These are phyloP conservation scores for Cebus imitator DNA, from an alignment of 2,113 vertebrate genomes.

Conservation along the genomic window DNA sequence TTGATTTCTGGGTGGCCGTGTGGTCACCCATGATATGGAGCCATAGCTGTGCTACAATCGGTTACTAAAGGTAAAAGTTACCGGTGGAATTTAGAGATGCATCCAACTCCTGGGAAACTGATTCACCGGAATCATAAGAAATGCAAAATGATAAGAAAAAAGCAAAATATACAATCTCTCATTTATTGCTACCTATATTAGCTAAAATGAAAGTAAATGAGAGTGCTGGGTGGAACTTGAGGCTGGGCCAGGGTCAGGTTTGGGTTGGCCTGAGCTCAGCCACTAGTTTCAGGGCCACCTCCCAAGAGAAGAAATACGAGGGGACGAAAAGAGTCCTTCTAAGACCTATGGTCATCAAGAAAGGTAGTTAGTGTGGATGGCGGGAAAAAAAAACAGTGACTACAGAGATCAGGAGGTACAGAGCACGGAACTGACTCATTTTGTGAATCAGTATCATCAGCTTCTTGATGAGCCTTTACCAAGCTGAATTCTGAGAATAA, in stretches of 20 bases:
- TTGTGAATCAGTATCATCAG: not conserved
- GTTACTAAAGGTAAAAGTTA: not conserved
- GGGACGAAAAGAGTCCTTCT: not conserved
- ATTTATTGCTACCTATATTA: not conserved
- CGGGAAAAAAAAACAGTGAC: not conserved
- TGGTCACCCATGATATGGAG: not conserved
- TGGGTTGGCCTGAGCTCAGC: not conserved
- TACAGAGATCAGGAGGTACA: not conserved
- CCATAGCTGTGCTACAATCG: not conserved
- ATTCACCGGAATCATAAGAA: not conserved
- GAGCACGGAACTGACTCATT: not conserved
- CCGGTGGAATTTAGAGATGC: not conserved
- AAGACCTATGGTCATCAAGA: not conserved
- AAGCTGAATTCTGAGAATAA: not conserved
- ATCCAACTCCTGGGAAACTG: not conserved
- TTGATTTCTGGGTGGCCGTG: not conserved
- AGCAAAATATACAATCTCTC: not conserved
- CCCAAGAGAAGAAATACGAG: not conserved
- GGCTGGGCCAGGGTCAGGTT: not conserved
- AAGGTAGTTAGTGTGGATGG: not conserved
- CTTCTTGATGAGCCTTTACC: not conserved
- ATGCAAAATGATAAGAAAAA: not conserved
- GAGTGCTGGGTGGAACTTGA: not conserved
- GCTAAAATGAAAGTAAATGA: not conserved
- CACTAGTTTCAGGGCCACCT: not conserved